Percentiles rank a stretch among this genome's conserved stretches.
Conservation (phyloP, 2,113 vertebrate genomes). For the Erythrocebus patas region DNA sequence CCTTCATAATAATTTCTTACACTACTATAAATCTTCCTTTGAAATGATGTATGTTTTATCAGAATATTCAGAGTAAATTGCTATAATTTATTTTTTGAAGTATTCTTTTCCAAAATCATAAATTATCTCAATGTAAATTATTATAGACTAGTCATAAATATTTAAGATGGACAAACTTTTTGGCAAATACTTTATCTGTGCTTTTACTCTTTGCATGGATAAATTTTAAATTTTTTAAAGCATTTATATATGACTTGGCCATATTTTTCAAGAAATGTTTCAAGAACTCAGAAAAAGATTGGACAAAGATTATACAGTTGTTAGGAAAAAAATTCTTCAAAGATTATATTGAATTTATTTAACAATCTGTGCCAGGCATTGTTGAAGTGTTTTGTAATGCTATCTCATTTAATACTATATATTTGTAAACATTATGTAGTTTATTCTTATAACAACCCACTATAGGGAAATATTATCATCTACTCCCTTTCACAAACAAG, state of each 20-base stretch:
- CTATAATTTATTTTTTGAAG: neutral
- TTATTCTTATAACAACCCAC: neutral
- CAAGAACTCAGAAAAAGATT: neutral
- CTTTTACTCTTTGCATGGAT: neutral
- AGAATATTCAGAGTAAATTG: neutral
- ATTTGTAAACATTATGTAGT: neutral
- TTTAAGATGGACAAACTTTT: neutral
- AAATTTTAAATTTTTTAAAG: neutral
- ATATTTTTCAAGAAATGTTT: neutral
- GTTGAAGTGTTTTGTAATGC: neutral
- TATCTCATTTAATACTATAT: neutral
- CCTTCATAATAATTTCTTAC: neutral
- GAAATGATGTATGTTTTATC: neutral
- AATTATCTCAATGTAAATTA: neutral
- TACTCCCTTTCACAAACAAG: neutral
- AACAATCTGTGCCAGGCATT: neutral
- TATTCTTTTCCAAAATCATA: neutral
- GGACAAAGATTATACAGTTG: neutral
- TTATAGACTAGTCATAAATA: neutral
- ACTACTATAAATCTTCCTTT: neutral
- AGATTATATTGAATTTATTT: neutral
- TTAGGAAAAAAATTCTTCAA: neutral
- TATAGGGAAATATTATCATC: neutral
- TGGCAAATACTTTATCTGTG: neutral
- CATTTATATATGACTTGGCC: neutral